Conservation (phyloP, 2,888 invertebrate species). For the Drosophila aldrichi region DNA sequence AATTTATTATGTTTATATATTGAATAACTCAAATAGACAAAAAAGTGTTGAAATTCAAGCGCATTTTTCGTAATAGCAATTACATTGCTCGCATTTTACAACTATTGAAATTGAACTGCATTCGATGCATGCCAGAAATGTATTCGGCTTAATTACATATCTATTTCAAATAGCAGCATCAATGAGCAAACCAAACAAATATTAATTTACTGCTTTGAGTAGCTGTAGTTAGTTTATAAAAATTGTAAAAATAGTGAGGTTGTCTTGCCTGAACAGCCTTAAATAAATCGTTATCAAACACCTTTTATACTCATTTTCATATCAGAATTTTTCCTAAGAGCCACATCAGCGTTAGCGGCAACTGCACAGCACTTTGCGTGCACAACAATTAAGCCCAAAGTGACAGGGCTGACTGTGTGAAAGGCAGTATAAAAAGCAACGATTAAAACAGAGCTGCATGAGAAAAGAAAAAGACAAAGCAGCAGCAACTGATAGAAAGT, state of each 20-base stretch:
- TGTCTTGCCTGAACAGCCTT: background rate
- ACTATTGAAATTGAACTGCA: conserved; percentile 7
- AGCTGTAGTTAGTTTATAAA: background rate
- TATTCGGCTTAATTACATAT: conserved; percentile 21
- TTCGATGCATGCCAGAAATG: conserved; percentile 22
- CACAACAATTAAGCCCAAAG: conserved; percentile 55
- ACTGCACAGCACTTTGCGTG: conserved; percentile 50
- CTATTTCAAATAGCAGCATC: conserved; percentile 22
- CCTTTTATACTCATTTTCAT: conserved; percentile 5
- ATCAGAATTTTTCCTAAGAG: conserved; percentile 4
- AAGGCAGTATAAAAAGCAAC: conserved; percentile 48
- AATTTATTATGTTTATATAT: conserved; percentile 35
- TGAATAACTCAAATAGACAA: conserved; percentile 41
- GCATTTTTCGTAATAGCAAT: conserved; percentile 17
- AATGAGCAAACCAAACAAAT: conserved; percentile 18
- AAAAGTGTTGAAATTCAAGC: conserved; percentile 25
- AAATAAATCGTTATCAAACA: background rate
- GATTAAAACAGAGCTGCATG: conserved; percentile 27
- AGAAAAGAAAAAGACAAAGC: background rate
- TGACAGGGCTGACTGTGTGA: conserved; percentile 35
- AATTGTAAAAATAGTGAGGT: no score
- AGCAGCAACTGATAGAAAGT: background rate
- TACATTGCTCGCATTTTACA: conserved; percentile 3
- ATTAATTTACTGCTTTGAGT: conserved; percentile 11
- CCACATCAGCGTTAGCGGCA: conserved; percentile 5